phyloP scores from a whole-genome alignment of 2,888 invertebrate species.

The Pheosia gnoma region DNA sequence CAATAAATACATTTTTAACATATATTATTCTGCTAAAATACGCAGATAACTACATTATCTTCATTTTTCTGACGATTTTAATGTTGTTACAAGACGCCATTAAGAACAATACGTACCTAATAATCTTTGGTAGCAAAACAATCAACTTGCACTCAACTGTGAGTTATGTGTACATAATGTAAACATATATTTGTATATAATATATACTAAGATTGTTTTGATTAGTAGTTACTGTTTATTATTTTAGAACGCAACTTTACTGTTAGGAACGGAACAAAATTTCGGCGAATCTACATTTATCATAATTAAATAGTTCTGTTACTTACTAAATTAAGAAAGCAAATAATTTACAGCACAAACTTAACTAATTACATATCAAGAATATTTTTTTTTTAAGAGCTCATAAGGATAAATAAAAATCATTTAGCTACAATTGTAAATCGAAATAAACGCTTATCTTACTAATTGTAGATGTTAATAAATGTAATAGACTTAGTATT shows the following conservation, averaged over 20 bases:
- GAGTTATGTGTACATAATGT: background rate
- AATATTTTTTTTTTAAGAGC: too few species aligned
- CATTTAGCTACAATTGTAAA: background rate
- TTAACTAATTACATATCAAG: too few species aligned
- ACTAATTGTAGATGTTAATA: constrained; percentile 19
- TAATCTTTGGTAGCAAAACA: constrained; percentile 38
- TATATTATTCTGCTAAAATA: too few species aligned
- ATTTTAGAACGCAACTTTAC: too few species aligned
- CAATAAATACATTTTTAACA: background rate
- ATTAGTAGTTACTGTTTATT: too few species aligned
- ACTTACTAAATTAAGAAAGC: too few species aligned
- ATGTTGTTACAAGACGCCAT: constrained; percentile 18
- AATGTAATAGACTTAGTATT: constrained; percentile 8
- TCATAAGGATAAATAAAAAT: background rate
- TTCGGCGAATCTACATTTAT: too few species aligned
- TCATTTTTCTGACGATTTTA: constrained; percentile 16
- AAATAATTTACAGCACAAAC: too few species aligned
- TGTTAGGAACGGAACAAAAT: too few species aligned
- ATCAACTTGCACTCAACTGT: constrained; percentile 14
- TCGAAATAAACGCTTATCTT: constrained; percentile 8
- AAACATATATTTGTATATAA: too few species aligned
- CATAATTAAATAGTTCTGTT: background rate
- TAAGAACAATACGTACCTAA: constrained; percentile 20
- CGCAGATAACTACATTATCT: constrained; percentile 9
- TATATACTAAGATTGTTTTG: too few species aligned